Evolutionary conservation across 2,113 vertebrate species (phyloP).

Genomic region (Macquaria ambigua): DNA sequence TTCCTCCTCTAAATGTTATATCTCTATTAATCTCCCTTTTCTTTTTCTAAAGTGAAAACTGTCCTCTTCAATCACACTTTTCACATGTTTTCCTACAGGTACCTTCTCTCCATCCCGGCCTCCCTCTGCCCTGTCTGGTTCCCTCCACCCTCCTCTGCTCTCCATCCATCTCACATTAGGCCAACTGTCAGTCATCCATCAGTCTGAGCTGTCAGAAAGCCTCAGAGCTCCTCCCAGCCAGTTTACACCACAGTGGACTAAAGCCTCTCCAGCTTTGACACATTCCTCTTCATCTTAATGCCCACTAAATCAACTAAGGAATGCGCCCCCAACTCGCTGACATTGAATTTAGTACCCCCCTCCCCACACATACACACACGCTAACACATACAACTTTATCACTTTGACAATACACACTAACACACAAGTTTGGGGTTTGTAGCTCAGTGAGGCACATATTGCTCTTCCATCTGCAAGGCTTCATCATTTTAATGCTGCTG

Average conservation of each 20-base stretch:
- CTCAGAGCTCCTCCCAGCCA: slow-evolving; percentile 58
- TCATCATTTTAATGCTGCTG: neutral
- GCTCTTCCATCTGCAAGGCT: neutral
- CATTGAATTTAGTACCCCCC: slow-evolving; percentile 53
- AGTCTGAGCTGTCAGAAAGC: slow-evolving; percentile 57
- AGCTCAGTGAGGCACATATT: neutral
- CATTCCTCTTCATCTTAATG: slow-evolving; percentile 85
- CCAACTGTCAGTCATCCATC: slow-evolving; percentile 76
- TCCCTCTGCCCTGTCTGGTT: slow-evolving; percentile 14
- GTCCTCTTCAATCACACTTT: slow-evolving; percentile 28
- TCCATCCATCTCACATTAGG: slow-evolving; percentile 63
- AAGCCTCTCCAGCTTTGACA: slow-evolving; percentile 78
- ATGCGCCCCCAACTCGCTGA: slow-evolving; percentile 71
- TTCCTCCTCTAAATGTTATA: neutral
- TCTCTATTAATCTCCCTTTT: slow-evolving; percentile 28
- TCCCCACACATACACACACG: slow-evolving; percentile 22
- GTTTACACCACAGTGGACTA: slow-evolving; percentile 63
- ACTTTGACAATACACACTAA: slow-evolving; percentile 39
- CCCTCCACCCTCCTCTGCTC: slow-evolving; percentile 32
- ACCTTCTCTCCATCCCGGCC: neutral
- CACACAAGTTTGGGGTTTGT: slow-evolving; percentile 8
- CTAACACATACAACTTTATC: slow-evolving; percentile 40
- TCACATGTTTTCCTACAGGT: slow-evolving; percentile 13
- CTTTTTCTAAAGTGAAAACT: slow-evolving; percentile 10
- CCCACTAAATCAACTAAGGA: slow-evolving; percentile 85